A percentile compares a stretch with the other conserved stretches of the same genome.
These are phyloP conservation scores for Anguilla obscura DNA, from an alignment of 2,797 vertebrate species.

Conservation along the genomic window DNA sequence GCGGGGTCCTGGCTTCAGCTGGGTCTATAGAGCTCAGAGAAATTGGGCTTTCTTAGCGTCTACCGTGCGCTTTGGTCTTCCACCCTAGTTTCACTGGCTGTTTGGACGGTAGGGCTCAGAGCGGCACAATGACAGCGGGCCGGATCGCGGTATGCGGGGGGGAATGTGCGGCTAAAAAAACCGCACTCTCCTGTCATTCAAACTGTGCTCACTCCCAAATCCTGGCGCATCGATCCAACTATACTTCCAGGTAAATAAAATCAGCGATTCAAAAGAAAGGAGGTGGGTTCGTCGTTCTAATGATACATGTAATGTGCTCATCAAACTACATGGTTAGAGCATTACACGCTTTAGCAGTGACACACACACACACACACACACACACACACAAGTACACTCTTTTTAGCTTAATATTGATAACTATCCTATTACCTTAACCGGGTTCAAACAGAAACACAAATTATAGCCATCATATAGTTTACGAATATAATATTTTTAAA, in stretches of 20 bases:
- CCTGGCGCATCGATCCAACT: not conserved
- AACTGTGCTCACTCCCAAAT: not conserved
- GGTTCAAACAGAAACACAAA: too few relatives aligned
- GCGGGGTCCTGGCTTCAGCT: slow-evolving; percentile 61
- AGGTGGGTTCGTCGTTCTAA: not conserved
- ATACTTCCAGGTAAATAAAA: not conserved
- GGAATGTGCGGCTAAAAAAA: not conserved
- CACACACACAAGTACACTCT: not conserved
- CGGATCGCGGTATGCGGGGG: not conserved
- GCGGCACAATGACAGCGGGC: not conserved
- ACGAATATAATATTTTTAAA: too few relatives aligned
- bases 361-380: not conserved
- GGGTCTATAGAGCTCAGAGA: slow-evolving; percentile 51
- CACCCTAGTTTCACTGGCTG: not conserved
- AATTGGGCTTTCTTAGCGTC: slow-evolving; percentile 46
- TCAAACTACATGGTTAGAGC: not conserved
- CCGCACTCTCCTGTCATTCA: slow-evolving; percentile 5
- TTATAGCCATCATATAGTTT: too few relatives aligned
- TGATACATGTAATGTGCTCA: not conserved
- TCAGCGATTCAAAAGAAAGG: not conserved
- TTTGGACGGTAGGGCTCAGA: too few relatives aligned
- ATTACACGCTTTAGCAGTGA: not conserved
- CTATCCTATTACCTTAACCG: too few relatives aligned
- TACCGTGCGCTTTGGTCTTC: not conserved
- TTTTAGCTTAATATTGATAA: too few relatives aligned